These are phyloP conservation scores for Oenanthe melanoleuca DNA, from an alignment of 2,113 vertebrate species.

Conservation along the genomic window DNA sequence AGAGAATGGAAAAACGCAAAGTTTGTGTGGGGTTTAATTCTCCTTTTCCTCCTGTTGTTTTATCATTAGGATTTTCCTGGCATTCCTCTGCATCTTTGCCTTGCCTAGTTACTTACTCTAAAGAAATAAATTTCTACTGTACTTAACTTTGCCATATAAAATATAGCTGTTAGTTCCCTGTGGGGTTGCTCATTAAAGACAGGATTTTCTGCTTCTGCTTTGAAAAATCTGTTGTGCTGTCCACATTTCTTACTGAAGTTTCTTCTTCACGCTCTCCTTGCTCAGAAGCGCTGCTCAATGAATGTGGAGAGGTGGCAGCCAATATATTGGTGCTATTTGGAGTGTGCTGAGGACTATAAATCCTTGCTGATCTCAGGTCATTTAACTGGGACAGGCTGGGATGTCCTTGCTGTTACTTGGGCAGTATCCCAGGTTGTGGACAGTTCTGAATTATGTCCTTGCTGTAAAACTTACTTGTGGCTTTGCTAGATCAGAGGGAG, in stretches of 20 bases:
- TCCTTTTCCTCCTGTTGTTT: background rate
- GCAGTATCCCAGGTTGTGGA: background rate
- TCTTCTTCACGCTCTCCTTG: background rate
- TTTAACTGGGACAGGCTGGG: conserved; percentile 33
- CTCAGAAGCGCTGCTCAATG: background rate
- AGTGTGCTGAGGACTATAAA: conserved; percentile 23
- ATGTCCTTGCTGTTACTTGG: conserved; percentile 13
- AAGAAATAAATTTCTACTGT: conserved; percentile 44
- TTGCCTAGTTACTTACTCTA: conserved; percentile 13
- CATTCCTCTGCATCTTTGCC: background rate
- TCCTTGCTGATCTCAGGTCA: conserved; percentile 24
- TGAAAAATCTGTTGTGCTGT: conserved; percentile 33
- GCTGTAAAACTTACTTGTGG: background rate
- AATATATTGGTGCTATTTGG: conserved; percentile 26
- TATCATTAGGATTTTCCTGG: background rate
- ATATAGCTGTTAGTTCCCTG: background rate
- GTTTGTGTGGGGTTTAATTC: conserved; percentile 65
- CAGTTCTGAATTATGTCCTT: background rate
- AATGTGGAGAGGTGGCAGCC: conserved; percentile 12
- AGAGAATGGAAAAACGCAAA: conserved; percentile 90
- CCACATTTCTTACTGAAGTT: background rate
- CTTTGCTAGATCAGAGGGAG: background rate
- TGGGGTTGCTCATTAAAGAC: conserved; percentile 49
- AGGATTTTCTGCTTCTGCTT: conserved; percentile 19
- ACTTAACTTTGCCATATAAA: conserved; percentile 40